A percentile compares a stretch with the other conserved stretches of the same genome.
Evolutionary conservation across 2,797 vertebrate species (phyloP).

Genomic region (Nasua narica): DNA sequence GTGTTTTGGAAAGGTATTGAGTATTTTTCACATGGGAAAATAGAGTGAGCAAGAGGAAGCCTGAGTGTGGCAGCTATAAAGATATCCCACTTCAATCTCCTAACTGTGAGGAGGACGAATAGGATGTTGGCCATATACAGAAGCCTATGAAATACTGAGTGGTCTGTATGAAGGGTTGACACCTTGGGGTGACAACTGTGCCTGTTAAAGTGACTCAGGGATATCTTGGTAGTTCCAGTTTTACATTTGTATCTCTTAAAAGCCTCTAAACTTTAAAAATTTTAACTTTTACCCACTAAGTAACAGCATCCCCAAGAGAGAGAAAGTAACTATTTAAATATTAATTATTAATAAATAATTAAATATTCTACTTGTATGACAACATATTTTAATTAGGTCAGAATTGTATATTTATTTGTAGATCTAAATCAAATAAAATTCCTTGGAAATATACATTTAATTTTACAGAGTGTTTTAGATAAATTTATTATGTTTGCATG

Average conservation of each 20-base stretch:
- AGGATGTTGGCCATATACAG: neutral
- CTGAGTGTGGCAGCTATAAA: neutral
- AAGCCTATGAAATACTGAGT: neutral
- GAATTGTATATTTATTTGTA: neutral
- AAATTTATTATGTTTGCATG: neutral
- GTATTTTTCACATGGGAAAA: neutral
- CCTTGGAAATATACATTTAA: neutral
- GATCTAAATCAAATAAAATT: neutral
- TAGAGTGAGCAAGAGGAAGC: neutral
- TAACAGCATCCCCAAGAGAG: neutral
- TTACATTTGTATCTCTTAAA: neutral
- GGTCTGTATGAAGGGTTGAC: neutral
- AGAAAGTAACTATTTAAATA: slow-evolving; percentile 38
- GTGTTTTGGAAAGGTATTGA: neutral
- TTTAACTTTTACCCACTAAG: neutral
- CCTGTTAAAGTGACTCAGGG: neutral
- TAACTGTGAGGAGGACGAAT: neutral
- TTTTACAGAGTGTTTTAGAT: neutral
- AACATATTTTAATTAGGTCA: slow-evolving; percentile 37
- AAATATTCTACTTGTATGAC: neutral
- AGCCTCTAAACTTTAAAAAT: neutral
- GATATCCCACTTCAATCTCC: neutral
- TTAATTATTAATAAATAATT: slow-evolving; percentile 55
- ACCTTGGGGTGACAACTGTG: neutral
- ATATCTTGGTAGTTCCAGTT: neutral